phyloP scores from a whole-genome alignment of 2,888 invertebrate genomes.

The Coenonympha arcania region DNA sequence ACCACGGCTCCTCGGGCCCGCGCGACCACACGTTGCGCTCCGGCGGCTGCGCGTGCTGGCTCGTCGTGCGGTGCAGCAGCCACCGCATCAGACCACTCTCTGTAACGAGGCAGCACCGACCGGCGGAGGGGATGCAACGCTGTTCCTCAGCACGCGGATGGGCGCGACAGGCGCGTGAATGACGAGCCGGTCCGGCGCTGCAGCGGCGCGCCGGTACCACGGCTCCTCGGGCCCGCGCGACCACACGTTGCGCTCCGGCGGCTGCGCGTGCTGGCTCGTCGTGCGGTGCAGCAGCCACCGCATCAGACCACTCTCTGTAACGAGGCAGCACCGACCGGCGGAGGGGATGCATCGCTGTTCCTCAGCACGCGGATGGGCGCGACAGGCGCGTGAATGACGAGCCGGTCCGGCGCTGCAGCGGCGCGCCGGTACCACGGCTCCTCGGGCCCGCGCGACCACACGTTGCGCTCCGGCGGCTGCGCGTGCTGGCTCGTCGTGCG shows the following conservation, averaged over 20 bases:
- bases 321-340: constrained; percentile 46
- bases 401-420: constrained; percentile 39
- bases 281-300: constrained; percentile 63
- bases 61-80: constrained; percentile 57
- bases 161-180: constrained; percentile 58
- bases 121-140: constrained; percentile 40
- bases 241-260: constrained; percentile 51
- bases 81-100: constrained; percentile 63
- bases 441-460: constrained; percentile 51
- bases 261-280: constrained; percentile 46
- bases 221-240: constrained; percentile 49
- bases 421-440: constrained; percentile 61
- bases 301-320: constrained; percentile 63
- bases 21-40: constrained; percentile 48
- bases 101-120: too few relatives aligned
- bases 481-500: constrained; percentile 52
- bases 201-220: constrained; percentile 57
- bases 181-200: constrained; percentile 40
- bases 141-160: constrained; percentile 43
- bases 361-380: constrained; percentile 45
- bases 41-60: constrained; percentile 48
- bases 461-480: constrained; percentile 43
- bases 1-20: constrained; percentile 55
- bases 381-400: constrained; percentile 56
- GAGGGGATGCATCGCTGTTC: constrained; percentile 41